Evolutionary conservation across 1,140 invertebrate species (phyloP).

Genomic region (Diuraphis noxia): DNA sequence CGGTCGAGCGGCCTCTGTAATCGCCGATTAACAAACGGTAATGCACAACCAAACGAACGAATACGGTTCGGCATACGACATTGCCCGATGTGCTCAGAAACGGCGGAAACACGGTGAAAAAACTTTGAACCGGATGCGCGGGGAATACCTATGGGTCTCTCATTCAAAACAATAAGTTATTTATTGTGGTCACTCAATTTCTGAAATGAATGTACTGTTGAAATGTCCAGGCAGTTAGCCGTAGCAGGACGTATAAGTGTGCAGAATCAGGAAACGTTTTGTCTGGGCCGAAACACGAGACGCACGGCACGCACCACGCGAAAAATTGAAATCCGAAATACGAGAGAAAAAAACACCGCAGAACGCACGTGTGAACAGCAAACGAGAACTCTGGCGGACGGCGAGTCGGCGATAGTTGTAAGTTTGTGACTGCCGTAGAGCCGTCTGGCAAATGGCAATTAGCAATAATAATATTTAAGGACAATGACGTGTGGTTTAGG

Average conservation of each 20-base stretch:
- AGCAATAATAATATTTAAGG: background rate
- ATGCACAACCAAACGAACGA: background rate
- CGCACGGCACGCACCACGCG: too few relatives aligned
- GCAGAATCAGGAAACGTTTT: background rate
- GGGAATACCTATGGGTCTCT: background rate
- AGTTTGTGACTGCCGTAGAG: background rate
- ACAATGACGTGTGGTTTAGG: background rate
- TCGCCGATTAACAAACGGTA: background rate
- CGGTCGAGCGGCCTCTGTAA: background rate
- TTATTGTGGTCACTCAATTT: background rate
- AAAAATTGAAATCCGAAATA: background rate
- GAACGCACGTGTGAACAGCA: background rate
- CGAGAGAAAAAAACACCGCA: background rate
- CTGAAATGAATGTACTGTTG: background rate
- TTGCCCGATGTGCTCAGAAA: background rate
- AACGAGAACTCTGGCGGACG: background rate
- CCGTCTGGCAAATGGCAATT: too few relatives aligned
- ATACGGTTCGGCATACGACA: background rate
- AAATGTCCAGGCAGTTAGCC: too few relatives aligned
- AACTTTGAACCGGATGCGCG: background rate
- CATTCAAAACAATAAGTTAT: background rate
- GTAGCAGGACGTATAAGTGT: background rate
- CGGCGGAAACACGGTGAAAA: background rate
- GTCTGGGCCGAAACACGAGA: background rate
- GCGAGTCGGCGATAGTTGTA: background rate